Percentiles rank a stretch among this genome's conserved stretches.
These are phyloP conservation scores for Pteria penguin DNA, from an alignment of 2,888 invertebrate species.

Conservation along the genomic window DNA sequence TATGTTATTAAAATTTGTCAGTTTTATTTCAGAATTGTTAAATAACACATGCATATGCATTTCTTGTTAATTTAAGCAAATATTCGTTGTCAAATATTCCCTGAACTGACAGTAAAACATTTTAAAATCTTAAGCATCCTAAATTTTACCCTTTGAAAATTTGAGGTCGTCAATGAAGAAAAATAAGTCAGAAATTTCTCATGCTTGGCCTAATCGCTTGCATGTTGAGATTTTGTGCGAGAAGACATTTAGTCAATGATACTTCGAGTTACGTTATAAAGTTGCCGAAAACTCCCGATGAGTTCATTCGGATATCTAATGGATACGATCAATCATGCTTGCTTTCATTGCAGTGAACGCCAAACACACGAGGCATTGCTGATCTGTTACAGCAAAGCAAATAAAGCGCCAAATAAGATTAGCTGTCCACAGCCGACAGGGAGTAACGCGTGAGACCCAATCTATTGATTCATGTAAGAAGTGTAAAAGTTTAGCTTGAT, in stretches of 20 bases:
- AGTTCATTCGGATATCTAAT: neutral
- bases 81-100: too few species aligned
- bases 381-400: neutral
- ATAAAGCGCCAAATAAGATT: conserved; percentile 9
- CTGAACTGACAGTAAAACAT: neutral
- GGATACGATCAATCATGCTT: conserved; percentile 3
- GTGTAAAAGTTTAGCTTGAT: neutral
- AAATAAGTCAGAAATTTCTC: neutral
- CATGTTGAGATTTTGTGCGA: neutral
- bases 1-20: too few species aligned
- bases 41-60: too few species aligned
- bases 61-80: too few species aligned
- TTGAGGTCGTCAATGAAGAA: too few species aligned
- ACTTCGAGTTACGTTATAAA: neutral
- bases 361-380: neutral
- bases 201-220: neutral
- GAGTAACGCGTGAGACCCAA: neutral
- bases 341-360: neutral
- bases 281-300: neutral
- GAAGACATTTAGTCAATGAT: neutral
- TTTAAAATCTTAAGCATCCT: too few species aligned
- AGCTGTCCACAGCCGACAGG: neutral
- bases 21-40: too few species aligned
- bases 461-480: neutral
- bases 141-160: too few species aligned